These are phyloP conservation scores for Ennomos fuscantarius DNA, from an alignment of 2,888 invertebrate genomes.

Conservation along the genomic window DNA sequence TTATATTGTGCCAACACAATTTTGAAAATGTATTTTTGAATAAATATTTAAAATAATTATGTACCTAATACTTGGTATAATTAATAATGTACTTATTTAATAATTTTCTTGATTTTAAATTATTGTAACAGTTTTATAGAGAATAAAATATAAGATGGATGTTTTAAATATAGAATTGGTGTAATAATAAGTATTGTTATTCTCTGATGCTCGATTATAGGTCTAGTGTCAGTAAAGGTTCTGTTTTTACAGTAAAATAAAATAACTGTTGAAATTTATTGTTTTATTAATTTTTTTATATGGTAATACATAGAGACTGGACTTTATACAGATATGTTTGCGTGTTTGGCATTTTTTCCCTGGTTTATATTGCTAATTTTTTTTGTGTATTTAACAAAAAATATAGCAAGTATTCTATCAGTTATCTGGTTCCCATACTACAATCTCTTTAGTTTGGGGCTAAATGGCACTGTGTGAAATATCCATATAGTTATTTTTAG, in stretches of 20 bases:
- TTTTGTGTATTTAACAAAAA: too few species aligned
- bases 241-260: conserved; percentile 80
- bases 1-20: conserved; percentile 59
- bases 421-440: too few species aligned
- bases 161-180: conserved; percentile 61
- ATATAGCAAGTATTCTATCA: too few species aligned
- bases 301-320: background rate
- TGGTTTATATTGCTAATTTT: too few species aligned
- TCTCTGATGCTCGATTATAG: conserved; percentile 64
- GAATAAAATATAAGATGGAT: conserved; percentile 43
- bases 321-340: too few species aligned
- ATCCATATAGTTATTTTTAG: too few species aligned
- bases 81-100: too few species aligned
- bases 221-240: conserved; percentile 65
- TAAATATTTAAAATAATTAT: conserved; percentile 43
- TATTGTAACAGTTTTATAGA: conserved; percentile 12
- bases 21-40: conserved; percentile 45
- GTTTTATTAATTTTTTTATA: conserved; percentile 46
- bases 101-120: conserved; percentile 8
- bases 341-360: too few species aligned
- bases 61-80: too few species aligned
- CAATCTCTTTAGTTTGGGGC: too few species aligned
- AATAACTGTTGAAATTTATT: conserved; percentile 65
- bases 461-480: too few species aligned
- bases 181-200: conserved; percentile 69